Evolutionary conservation across 2,797 vertebrate species (phyloP), one percentile per base, ranked within the genome.

Genomic region (Ciconia nigra): DNA sequence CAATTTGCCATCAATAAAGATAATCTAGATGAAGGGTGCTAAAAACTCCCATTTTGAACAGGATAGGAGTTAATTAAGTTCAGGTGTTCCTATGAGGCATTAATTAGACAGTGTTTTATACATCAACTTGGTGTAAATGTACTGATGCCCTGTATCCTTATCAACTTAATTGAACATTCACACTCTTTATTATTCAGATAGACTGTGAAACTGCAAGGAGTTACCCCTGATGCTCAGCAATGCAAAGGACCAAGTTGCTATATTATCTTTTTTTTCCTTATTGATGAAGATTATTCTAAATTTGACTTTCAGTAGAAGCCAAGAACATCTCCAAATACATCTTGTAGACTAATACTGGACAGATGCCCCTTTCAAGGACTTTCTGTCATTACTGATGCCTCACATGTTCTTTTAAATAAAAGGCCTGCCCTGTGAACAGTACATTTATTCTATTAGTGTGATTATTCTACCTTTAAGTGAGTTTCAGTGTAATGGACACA

Each of bases 401-500:
- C 51, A 37, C 18, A 46, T 77, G 24, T 49, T 93, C 39, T 89
- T 83, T 83, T 37, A 63, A 76, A 78, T 88, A 66, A 82, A 95
- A 94, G 29, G 46, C 79, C 46, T 89, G 33, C 13, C 70, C 25
- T 42, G 24, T 89, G 86, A 95, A 62, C n/a, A 94, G 52, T 69
- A 62, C 83, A 90, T 95, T 94, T 97, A 89, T 96, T 92, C 92
- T 96, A 89, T 94, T 91, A 94, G 62, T 71, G 74, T 95, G 82
- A 95, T 97, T 96, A 95, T 87, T 94, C 71, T 84, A 92, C 82
- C 79, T 95, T 87, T 94, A 90, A 91, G 61, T 91, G 80, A 92
- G 54, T 91, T 95, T 93, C 67, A 70, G 47, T 80, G 94, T 83
- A 91, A 93, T 81, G 62, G 74, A 92, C 73, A 90, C n/a, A 42